These are phyloP conservation scores for Xiphydria camelus DNA, from an alignment of 2,888 invertebrate species.

Conservation along the genomic window DNA sequence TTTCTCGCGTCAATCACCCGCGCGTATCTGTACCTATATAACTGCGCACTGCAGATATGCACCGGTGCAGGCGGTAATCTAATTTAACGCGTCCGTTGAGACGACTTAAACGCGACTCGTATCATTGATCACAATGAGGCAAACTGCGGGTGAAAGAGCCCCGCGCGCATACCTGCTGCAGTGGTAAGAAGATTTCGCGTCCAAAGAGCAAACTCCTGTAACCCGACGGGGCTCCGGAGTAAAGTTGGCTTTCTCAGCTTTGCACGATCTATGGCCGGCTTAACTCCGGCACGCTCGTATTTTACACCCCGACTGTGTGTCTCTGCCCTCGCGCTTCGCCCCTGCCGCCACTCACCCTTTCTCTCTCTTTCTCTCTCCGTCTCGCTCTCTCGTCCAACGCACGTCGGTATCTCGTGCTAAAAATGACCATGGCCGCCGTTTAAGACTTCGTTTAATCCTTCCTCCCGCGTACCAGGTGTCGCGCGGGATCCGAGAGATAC, in stretches of 20 bases:
- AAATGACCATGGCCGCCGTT: slow-evolving; percentile 35
- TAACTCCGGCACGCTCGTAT: slow-evolving; percentile 45
- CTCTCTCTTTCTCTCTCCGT: slow-evolving; percentile 12
- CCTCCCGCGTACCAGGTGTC: slow-evolving; percentile 16
- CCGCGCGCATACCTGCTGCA: slow-evolving; percentile 20
- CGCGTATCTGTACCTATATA: too few relatives aligned
- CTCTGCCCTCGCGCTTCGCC: slow-evolving; percentile 16
- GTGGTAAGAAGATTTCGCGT: slow-evolving; percentile 41
- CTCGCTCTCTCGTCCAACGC: slow-evolving; percentile 3
- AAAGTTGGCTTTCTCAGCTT: slow-evolving; percentile 35
- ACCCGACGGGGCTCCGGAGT: slow-evolving; percentile 12
- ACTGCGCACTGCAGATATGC: too few relatives aligned
- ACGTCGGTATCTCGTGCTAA: slow-evolving; percentile 23
- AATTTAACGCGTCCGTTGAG: too few relatives aligned
- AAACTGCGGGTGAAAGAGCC: slow-evolving; percentile 1
- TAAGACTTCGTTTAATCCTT: slow-evolving; percentile 42
- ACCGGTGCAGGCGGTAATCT: too few relatives aligned
- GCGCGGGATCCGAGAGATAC: too few relatives aligned
- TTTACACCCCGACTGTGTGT: slow-evolving; percentile 30
- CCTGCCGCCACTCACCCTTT: slow-evolving; percentile 13
- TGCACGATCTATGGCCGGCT: slow-evolving; percentile 48
- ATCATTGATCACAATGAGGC: too few relatives aligned
- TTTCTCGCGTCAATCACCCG: too few relatives aligned
- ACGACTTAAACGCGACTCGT: too few relatives aligned
- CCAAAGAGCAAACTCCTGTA: slow-evolving; percentile 45